Evolutionary conservation across 2,888 invertebrate species (phyloP), one percentile per base, ranked within the genome.

Genomic region (Apeira syringaria): DNA sequence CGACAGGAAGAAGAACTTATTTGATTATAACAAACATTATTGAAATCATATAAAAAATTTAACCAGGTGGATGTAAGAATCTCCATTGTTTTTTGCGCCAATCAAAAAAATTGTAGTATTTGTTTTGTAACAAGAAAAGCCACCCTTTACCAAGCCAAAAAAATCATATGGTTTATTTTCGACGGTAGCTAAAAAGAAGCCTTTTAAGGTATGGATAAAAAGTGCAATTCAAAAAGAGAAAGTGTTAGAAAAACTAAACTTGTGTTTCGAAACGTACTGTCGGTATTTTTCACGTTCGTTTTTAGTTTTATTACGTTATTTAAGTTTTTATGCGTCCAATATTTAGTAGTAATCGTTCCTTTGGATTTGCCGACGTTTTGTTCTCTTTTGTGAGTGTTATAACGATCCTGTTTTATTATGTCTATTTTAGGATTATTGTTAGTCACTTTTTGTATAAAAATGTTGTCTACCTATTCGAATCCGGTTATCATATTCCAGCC

Each of bases 1-100:
- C 86, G 78, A 75, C 79, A 79, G 89, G 89, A 88, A 87, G 76
- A 81, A 79, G 82, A 85, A 85, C 86, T 78, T 84, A 86, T 86
- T 85, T 86, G 87, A 85, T 88, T 86, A 86, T 83, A 76, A 82
- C 78, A 85, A 83, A 86, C 81, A 82, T 83, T 73, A 69, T n/a
- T n/a, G 70, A 72, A 55, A 71, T 68, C 62, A 63, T 73, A 81
- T n/a, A 83, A 81, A 85, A 74, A 62, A 59, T 66, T 59, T 55
- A 74, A 80, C 88, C 88, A 89, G 88, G 89, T 89, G 88, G 75
- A 61, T 65, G 7, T 66, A 63, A 68, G 63, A 62, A 50, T 55
- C 51, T 59, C 7, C 7, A 20, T 76, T 74, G 73, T 80, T 83
- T 85, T 86, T 84, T 80, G 48, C 29, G 57, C 51, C 47, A 53